These are phyloP conservation scores for Heloderma charlesbogerti DNA, from an alignment of 2,113 vertebrate genomes.

Conservation along the genomic window DNA sequence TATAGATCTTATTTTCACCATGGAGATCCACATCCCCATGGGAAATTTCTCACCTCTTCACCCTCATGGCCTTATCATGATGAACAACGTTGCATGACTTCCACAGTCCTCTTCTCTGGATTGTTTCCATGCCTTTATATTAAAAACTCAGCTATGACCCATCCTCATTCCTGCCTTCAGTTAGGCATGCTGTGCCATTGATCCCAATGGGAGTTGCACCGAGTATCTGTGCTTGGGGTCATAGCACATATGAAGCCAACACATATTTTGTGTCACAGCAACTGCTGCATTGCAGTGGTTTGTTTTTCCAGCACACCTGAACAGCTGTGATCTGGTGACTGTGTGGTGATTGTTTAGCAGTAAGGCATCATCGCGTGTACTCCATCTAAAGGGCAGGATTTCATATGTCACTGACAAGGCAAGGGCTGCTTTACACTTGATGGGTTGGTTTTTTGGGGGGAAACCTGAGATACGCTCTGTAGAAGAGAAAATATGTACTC, in stretches of 20 bases:
- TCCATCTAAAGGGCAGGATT: constrained; percentile 5
- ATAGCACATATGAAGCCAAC: not conserved
- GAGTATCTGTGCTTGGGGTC: rapidly evolving
- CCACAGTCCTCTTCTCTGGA: not conserved
- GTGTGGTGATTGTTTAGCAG: not conserved
- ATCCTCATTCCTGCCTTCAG: not conserved
- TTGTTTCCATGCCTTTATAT: not conserved
- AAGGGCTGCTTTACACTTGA: not conserved
- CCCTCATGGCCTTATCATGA: not conserved
- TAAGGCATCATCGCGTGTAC: not conserved
- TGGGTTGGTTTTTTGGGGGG: not conserved
- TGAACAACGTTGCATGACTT: not conserved
- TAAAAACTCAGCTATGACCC: too few species aligned
- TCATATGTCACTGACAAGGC: not conserved
- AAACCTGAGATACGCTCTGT: not conserved
- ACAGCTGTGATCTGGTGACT: not conserved
- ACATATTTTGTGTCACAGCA: not conserved
- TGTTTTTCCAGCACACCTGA: not conserved
- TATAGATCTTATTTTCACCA: too few species aligned
- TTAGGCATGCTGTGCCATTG: not conserved
- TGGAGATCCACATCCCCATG: too few species aligned
- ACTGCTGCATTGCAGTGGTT: not conserved
- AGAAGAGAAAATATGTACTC: not conserved
- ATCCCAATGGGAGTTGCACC: not conserved
- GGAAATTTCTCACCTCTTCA: too few species aligned